Evolutionary conservation across 2,797 vertebrate species (phyloP), one percentile per base, ranked within the genome.

Genomic region (Crocodylus rhombifer): DNA sequence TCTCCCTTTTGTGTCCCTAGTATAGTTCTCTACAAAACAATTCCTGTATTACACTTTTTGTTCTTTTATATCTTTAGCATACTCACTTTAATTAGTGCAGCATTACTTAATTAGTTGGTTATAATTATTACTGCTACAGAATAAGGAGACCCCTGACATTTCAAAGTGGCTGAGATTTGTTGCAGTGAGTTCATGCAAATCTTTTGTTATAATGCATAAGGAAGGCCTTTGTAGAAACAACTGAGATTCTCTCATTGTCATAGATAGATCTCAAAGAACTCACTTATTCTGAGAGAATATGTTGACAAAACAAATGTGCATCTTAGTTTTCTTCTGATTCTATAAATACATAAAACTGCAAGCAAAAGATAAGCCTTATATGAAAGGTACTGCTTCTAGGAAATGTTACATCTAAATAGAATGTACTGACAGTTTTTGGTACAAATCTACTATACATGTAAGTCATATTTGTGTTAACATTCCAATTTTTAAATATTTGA

Each of bases 21-120:
- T 4, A 36, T 33, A 82, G 26, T 55, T 88, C 79, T 92, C 58
- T 62, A 33, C n/a, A 23, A 60, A 91, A 80, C 69, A 96, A 61
- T 62, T 85, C 62, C 42, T 81, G 63, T 21, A 71, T n/a, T 85
- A 91, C 86, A 88, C 89, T 88, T 63, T 82, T 93, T 88, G 36
- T 85, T 94, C 77, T 93, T 10, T 25, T 92, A 84, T 94, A 56
- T 88, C 80, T 92, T 84, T 61, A 23, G 61, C 17, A 63, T 17
- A 65, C 89, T 82, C 89, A 63, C 57, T 94, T 51, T 82, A 94
- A 77, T 94, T 89, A 93, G 18, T 63, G 81, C 36, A 75, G 51
- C 89, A 67, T 84, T 88, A 93, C 33, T 57, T 58, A 88, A 91
- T 79, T 81, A 91, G 82, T 82, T 79, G 51, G 63, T 16, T 73